phyloP scores from a whole-genome alignment of 2,113 vertebrate genomes.

The Bubo scandiacus region DNA sequence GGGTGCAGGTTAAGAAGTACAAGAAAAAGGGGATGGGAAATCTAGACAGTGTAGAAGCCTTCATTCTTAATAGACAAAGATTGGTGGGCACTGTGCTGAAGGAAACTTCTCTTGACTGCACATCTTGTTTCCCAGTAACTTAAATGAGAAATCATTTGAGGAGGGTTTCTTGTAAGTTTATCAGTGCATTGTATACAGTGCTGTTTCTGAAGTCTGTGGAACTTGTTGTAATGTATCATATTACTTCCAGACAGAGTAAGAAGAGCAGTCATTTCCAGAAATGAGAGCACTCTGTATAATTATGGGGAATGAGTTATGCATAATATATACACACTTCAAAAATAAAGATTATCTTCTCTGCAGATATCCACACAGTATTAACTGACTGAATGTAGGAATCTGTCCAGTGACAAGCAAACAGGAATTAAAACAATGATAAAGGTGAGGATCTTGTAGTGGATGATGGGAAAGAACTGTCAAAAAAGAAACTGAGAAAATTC shows the following conservation, averaged over 20 bases:
- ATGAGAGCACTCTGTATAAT: conserved; percentile 27
- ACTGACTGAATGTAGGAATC: not conserved
- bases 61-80: not conserved
- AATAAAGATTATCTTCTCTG: conserved; percentile 6
- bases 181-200: not conserved
- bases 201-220: not conserved
- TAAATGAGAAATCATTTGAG: not conserved
- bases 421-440: not conserved
- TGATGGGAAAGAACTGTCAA: not conserved
- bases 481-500: not conserved
- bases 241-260: not conserved
- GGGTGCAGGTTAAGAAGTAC: not conserved
- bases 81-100: not conserved
- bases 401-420: not conserved
- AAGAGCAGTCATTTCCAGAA: conserved; percentile 51
- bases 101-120: not conserved
- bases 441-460: not conserved
- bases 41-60: not conserved
- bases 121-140: not conserved
- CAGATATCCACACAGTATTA: not conserved
- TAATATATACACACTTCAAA: conserved; percentile 3
- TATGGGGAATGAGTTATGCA: conserved; percentile 22
- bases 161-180: conserved; percentile 11
- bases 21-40: not conserved
- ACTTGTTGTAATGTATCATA: not conserved